Evolutionary conservation across 2,888 invertebrate genomes (phyloP).

Genomic region (Lamellibrachia columna): DNA sequence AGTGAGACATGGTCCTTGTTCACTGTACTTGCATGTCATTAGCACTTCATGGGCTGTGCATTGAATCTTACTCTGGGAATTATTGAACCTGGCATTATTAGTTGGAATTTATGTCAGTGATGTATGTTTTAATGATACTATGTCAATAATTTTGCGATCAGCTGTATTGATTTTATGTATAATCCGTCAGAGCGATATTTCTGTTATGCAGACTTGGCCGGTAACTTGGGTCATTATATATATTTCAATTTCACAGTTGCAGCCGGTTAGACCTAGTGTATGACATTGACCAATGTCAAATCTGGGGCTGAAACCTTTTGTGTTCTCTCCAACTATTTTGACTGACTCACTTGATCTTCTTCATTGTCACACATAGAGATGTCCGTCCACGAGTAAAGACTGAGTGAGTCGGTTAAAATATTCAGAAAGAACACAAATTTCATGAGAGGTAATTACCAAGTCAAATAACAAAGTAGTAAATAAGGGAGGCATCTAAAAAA

Average conservation of each 20-base stretch:
- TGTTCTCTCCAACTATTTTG: no score
- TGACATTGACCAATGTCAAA: neutral
- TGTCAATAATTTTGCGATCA: slow-evolving; percentile 1
- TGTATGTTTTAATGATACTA: slow-evolving; percentile 11
- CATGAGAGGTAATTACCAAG: no score
- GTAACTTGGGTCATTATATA: neutral
- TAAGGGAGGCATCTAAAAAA: no score
- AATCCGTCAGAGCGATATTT: neutral
- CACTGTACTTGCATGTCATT: neutral
- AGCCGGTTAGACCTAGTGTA: neutral
- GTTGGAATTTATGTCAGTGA: neutral
- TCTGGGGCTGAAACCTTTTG: neutral
- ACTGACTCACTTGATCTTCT: no score
- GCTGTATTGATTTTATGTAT: neutral
- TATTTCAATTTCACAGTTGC: neutral
- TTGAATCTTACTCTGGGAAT: neutral
- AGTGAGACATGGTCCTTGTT: neutral
- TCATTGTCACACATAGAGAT: no score
- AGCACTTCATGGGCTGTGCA: neutral
- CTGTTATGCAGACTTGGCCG: neutral
- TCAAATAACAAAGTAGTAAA: no score
- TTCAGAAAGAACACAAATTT: no score
- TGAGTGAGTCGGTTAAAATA: no score
- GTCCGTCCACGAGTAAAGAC: no score
- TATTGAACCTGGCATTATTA: neutral